Base-by-base conservation (phyloP, 2,113 vertebrate species). In the Sander lucioperca region DNA sequence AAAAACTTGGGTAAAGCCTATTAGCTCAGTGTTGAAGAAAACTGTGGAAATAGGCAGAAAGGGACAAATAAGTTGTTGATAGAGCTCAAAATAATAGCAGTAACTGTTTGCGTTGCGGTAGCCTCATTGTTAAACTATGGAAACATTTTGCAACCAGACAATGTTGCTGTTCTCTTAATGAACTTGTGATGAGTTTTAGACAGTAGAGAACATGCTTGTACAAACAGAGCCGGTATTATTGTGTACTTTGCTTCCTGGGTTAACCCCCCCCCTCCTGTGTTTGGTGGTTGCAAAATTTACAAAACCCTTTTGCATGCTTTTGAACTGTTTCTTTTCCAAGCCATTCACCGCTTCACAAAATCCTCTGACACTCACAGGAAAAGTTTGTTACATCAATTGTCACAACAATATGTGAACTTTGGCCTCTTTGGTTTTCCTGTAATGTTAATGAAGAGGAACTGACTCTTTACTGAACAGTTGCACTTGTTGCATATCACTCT, bases 41-140 rank as follows among this genome's bases (percentile, higher is more conserved):
- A 11, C 25, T 6, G 30, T 39, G 68, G 76, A 81, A 67, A 79
- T 23, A 62, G 30, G 66, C 62, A 66, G 64, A 77, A 66, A 54
- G 74, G 79, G 15, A 90, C 77, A 90, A 93, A 89, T 56, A 91
- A 61, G 63, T 63, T 86, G 92, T 78, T 91, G 91, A 92, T 33
- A 57, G 92, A 91, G 81, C 69, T 84, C 70, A 69, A 48, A 83
- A 78, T 77, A 78, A 89, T 70, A 67, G 58, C 62, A 36, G 75
- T 65, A 69, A 77, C 45, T 11, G 81, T 88, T 91, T 87, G 80
- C 69, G 82, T 75, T 72, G 57, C 74, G 16, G 64, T 36, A 6
- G 69, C 70, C 65, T 89, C 69, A 43, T 86, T 79, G 79, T 88
- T 66, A 69, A 71, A 23, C 13, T 47, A 70, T 65, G 82, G 79